Conservation (phyloP, 2,888 invertebrate genomes). For the Sesamia inferens region DNA sequence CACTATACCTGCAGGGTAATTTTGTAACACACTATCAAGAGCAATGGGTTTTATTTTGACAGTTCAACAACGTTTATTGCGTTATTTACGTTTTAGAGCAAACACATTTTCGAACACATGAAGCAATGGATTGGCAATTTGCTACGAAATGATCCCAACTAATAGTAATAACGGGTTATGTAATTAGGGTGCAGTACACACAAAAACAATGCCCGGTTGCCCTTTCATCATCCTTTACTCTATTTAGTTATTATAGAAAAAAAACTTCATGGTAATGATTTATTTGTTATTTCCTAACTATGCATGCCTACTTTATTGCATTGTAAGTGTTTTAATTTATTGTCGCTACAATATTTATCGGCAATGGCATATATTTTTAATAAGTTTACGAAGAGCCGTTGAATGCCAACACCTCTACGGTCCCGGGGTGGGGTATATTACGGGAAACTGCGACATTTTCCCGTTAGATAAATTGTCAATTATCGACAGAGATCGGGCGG, state of each 20-base stretch:
- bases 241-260: not conserved
- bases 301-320: not conserved
- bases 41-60: no score
- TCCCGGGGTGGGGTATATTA: slow-evolving; percentile 10
- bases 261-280: not conserved
- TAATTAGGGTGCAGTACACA: not conserved
- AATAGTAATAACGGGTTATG: no score
- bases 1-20: not conserved
- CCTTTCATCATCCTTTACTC: no score
- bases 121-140: no score
- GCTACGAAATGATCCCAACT: no score
- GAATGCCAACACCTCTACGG: slow-evolving; percentile 16
- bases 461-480: slow-evolving; percentile 41
- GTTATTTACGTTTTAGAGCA: no score
- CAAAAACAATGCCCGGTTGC: not conserved
- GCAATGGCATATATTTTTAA: not conserved
- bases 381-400: not conserved
- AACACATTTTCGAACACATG: no score
- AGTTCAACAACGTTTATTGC: no score
- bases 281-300: not conserved
- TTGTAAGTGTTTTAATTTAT: not conserved
- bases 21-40: no score
- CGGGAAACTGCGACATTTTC: slow-evolving; percentile 26
- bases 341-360: not conserved
- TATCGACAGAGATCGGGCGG: slow-evolving; percentile 3